Conservation (phyloP, 2,888 invertebrate genomes). For the Julus scandinavius region DNA sequence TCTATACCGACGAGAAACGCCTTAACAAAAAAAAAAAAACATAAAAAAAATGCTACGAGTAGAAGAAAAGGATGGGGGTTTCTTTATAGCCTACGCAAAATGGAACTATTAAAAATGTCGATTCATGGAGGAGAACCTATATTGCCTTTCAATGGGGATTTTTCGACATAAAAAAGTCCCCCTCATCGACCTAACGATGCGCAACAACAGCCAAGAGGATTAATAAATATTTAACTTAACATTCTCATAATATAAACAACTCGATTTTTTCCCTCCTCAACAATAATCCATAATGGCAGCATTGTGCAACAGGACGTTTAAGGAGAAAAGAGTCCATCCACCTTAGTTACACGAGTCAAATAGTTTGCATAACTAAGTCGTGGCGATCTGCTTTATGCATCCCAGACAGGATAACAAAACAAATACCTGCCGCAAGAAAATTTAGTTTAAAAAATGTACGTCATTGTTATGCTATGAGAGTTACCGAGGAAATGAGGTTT, state of each 20-base stretch:
- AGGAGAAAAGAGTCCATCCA: conserved; percentile 22
- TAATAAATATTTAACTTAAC: conserved; percentile 21
- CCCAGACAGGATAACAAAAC: background rate
- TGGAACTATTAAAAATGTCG: conserved; percentile 25
- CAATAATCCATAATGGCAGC: conserved; percentile 27
- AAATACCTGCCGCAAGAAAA: background rate
- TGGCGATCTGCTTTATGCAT: background rate
- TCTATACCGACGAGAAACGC: background rate
- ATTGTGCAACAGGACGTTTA: conserved; percentile 26
- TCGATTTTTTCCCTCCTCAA: background rate
- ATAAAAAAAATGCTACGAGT: background rate
- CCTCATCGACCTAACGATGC: background rate
- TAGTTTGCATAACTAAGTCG: conserved; percentile 17
- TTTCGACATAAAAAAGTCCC: background rate
- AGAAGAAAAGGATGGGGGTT: background rate
- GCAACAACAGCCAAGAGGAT: background rate
- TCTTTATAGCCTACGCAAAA: conserved; percentile 20
- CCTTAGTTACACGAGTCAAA: background rate
- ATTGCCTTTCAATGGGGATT: background rate
- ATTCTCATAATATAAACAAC: conserved; percentile 33
- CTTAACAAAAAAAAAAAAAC: background rate
- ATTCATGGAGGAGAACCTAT: conserved; percentile 2
- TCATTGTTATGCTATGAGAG: background rate
- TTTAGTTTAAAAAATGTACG: background rate
- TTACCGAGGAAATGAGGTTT: background rate